Evolutionary conservation across 2,113 vertebrate species (phyloP).

Genomic region (Scomber scombrus): DNA sequence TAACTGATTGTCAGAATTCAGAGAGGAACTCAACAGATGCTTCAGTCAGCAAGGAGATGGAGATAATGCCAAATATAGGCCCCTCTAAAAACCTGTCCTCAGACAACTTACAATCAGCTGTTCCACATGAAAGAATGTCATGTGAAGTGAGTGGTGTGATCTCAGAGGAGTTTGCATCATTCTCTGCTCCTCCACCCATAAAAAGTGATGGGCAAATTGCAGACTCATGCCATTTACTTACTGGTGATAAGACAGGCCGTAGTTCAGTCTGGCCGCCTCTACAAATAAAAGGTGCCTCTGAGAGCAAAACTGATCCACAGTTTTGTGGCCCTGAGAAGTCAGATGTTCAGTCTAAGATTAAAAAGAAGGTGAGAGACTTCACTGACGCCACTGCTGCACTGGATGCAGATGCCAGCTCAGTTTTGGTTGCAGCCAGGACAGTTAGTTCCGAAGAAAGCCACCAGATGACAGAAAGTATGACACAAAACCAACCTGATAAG

Average conservation of each 20-base stretch:
- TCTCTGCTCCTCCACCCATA: background rate
- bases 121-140: conserved; percentile 47
- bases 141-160: conserved; percentile 33
- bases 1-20: conserved; percentile 23
- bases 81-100: background rate
- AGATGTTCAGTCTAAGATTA: conserved; percentile 17
- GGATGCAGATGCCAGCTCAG: conserved; percentile 20
- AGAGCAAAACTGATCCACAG: background rate
- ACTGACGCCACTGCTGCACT: conserved; percentile 8
- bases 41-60: conserved; percentile 9
- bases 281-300: conserved; percentile 22
- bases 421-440: conserved; percentile 13
- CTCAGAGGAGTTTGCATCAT: conserved; percentile 41
- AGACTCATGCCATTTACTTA: background rate
- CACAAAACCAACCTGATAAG: conserved; percentile 29
- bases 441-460: conserved; percentile 40
- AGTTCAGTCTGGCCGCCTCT: background rate
- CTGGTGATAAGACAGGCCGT: conserved; percentile 21
- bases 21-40: conserved; percentile 17
- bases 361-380: conserved; percentile 26
- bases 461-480: conserved; percentile 36
- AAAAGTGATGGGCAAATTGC: conserved; percentile 9
- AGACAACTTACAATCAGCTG: conserved; percentile 37
- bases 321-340: conserved; percentile 14
- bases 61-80: conserved; percentile 6